Base-by-base conservation (phyloP, 53 echinoderm and acorn worm species). In the Apostichopus leukothele region DNA sequence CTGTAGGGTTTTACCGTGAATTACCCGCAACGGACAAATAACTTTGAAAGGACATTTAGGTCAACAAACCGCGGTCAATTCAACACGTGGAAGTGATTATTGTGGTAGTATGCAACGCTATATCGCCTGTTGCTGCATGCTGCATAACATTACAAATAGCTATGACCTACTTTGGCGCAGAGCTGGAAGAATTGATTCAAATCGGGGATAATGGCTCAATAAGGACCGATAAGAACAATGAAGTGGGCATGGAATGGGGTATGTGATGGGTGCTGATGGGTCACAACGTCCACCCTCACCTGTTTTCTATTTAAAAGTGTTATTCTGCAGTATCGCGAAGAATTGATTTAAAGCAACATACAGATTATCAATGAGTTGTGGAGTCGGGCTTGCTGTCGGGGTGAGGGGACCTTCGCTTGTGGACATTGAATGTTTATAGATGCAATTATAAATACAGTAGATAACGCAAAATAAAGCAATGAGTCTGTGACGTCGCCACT, bases 51-150 rank as follows among this genome's bases (percentile, higher is more conserved):
- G 16, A 81, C 55, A 54, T 81, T 25, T 81, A 54, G 81, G 54
- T 81, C 81, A 81, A 22, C 55, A 57, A 81, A 54, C 55, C 39
- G 55, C 81, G 54, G 59, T 59, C 22, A 57, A 21, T 50, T 18
- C 20, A 53, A 25, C 81, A 81, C 81, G 81, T 81, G 81, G 81
- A 57, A 54, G 14, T 55, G 81, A 81, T 81, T 81, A 81, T 23
- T 81, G 59, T 18, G 6, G 6, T 6, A 71, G 71, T 19, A 18
- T 71, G 18, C 71, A 18, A 54, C 81, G 81, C 55, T 39, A 39
- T 81, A 59, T 25, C 25, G 81, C 81, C 81, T 81, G 81, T 81
- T 81, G 81, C 81, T 50, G 39, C 39, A 39, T 39, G 39, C 39
- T 52, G 55, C 81, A 81, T 81, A 57, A 57, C 55, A 81, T 53